These are phyloP conservation scores for Microctenopoma lineatum DNA, from an alignment of 2,797 vertebrate genomes.

Conservation along the genomic window DNA sequence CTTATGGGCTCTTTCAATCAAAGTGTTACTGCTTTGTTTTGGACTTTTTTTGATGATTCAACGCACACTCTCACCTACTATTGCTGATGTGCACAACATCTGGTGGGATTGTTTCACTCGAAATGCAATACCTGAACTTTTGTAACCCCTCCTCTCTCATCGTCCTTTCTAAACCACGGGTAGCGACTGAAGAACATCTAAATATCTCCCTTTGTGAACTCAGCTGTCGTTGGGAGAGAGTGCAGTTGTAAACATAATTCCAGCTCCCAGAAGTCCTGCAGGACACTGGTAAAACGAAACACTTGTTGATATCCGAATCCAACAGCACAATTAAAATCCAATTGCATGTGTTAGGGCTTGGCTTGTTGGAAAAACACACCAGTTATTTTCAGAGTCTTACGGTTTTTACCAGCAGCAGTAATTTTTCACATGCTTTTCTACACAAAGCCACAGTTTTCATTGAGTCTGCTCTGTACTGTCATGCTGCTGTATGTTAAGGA, in stretches of 20 bases:
- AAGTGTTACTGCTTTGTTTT: slow-evolving; percentile 1
- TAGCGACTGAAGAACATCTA: slow-evolving; percentile 24
- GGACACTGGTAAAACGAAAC: slow-evolving; percentile 49
- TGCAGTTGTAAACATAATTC: slow-evolving; percentile 42
- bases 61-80: slow-evolving; percentile 26
- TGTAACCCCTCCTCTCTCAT: slow-evolving; percentile 33
- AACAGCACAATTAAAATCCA: slow-evolving; percentile 3
- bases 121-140: slow-evolving; percentile 63
- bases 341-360: slow-evolving; percentile 11
- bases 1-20: slow-evolving; percentile 28
- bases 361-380: not conserved
- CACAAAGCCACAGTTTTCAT: slow-evolving; percentile 35
- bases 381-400: slow-evolving; percentile 48
- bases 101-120: slow-evolving; percentile 48
- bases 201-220: not conserved
- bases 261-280: slow-evolving; percentile 34
- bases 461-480: slow-evolving; percentile 12
- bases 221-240: slow-evolving; percentile 4
- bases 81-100: slow-evolving; percentile 55
- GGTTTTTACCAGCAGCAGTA: slow-evolving; percentile 58
- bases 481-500: slow-evolving; percentile 37
- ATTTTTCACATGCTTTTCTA: slow-evolving; percentile 45
- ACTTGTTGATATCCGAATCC: slow-evolving; percentile 41
- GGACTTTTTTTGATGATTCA: slow-evolving; percentile 39
- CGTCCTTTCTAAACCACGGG: slow-evolving; percentile 12